Conservation (phyloP, 2,888 invertebrate species). For the Blastobasis adustella region DNA sequence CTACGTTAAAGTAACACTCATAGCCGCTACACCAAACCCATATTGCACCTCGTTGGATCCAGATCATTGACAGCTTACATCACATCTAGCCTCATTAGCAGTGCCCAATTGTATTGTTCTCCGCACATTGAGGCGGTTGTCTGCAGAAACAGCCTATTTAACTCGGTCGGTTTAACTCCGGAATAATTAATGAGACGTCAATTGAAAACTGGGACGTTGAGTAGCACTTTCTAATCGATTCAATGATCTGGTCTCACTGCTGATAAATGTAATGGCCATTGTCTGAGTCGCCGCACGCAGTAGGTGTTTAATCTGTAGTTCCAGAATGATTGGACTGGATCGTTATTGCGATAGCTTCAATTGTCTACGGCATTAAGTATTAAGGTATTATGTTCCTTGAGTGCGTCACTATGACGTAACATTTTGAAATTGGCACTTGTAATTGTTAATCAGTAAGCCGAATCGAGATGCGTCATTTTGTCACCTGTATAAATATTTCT, state of each 20-base stretch:
- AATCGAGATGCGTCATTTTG: too few species aligned
- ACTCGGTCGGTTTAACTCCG: slow-evolving; percentile 36
- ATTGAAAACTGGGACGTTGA: slow-evolving; percentile 20
- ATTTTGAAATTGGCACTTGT: too few species aligned
- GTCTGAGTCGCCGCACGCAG: slow-evolving; percentile 10
- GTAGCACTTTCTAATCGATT: slow-evolving; percentile 32
- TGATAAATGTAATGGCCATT: slow-evolving; percentile 15
- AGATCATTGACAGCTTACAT: slow-evolving; percentile 24
- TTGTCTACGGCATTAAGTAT: too few species aligned
- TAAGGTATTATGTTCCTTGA: too few species aligned
- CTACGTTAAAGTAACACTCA: too few species aligned
- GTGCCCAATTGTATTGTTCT: slow-evolving; percentile 66
- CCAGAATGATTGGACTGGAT: neutral
- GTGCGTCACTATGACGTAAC: too few species aligned
- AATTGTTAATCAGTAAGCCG: too few species aligned
- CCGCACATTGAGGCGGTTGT: slow-evolving; percentile 51
- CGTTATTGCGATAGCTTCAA: too few species aligned
- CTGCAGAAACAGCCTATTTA: slow-evolving; percentile 45
- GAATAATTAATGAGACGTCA: slow-evolving; percentile 55
- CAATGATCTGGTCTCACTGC: slow-evolving; percentile 20
- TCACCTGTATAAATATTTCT: too few species aligned
- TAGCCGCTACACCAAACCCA: neutral
- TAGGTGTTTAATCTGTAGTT: slow-evolving; percentile 13
- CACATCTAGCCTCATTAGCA: slow-evolving; percentile 55
- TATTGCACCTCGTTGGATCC: slow-evolving; percentile 1